Evolutionary conservation across 2,113 vertebrate species (phyloP), one percentile per base, ranked within the genome.

Genomic region (Lampris megalopsis): DNA sequence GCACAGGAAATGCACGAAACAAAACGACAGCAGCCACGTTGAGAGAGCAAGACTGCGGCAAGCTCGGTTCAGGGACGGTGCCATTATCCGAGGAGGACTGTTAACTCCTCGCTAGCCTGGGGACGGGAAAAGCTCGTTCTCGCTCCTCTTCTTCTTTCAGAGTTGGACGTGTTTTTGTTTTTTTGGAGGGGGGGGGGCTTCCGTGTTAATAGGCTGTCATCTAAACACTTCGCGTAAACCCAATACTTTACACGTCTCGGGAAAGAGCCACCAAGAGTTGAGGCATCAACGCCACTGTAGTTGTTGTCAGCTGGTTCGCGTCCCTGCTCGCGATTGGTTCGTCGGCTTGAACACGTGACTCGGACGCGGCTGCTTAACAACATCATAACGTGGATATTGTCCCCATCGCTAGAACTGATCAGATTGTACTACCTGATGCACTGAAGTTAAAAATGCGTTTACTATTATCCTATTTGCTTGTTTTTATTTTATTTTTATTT

Each of bases 41-140:
- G 96, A 97, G 91, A 98, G 95, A 71, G 97, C 97, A 91, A 99
- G 95, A 89, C 96, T 98, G 95, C 97, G 96, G 96, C 97, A 98
- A 67, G 96, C 95, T 85, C 93, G 95, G 88, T 96, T 94, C 86
- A 97, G 94, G 69, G 96, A 98, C 95, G 92, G 82, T 75, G 96
- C 95, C 97, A 98, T 97, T 82, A 81, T 88, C 83, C 66, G 84
- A 41, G 48, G 43, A n/a, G 58, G 73, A 47, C 9, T 75, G 83
- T 72, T 75, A 64, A 56, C 73, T 80, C 81, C 68, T 49, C 68
- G 71, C 78, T 42, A 72, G 49, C 45, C 77, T 49, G 68, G 56
- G 49, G 48, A 50, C 56, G 6, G 9, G 50, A 10, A 45, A 7
- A 7, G 43, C 43, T 45, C 24, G 43, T 7, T 45, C 43, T 7